These are phyloP conservation scores for Cygnus buccinator DNA, from an alignment of 2,113 vertebrate genomes.

Conservation along the genomic window DNA sequence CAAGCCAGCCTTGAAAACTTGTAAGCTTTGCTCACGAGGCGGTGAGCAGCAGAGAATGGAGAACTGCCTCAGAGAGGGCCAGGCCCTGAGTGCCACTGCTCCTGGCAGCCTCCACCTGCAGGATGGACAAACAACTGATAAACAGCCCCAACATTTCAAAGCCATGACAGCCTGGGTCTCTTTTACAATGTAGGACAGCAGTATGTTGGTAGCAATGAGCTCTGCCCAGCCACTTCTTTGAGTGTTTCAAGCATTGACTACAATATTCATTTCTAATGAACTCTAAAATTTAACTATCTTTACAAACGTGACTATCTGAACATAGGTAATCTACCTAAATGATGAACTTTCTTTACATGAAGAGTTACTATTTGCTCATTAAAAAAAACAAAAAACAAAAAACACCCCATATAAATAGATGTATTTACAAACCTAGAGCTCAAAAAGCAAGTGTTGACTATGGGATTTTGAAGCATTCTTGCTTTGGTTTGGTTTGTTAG, in stretches of 20 bases:
- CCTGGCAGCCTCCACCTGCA: neutral
- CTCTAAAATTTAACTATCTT: neutral
- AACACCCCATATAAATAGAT: neutral
- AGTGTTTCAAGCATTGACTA: neutral
- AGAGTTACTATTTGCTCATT: neutral
- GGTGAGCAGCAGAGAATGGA: neutral
- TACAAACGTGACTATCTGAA: neutral
- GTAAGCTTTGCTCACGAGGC: neutral
- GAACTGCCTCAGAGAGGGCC: neutral
- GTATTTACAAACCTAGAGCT: neutral
- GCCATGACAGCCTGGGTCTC: neutral
- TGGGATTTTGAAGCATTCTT: neutral
- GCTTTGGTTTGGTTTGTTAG: neutral
- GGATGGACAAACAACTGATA: neutral
- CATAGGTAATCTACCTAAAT: neutral
- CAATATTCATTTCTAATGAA: neutral
- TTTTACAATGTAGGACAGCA: neutral
- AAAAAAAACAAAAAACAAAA: neutral
- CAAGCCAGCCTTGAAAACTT: neutral
- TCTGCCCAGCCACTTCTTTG: neutral
- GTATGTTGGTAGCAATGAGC: neutral
- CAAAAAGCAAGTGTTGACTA: neutral
- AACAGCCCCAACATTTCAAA: neutral
- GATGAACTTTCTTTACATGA: neutral
- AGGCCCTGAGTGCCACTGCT: neutral